phyloP scores from a whole-genome alignment of 2,888 invertebrate species.

The Opisthograptis luteolata region DNA sequence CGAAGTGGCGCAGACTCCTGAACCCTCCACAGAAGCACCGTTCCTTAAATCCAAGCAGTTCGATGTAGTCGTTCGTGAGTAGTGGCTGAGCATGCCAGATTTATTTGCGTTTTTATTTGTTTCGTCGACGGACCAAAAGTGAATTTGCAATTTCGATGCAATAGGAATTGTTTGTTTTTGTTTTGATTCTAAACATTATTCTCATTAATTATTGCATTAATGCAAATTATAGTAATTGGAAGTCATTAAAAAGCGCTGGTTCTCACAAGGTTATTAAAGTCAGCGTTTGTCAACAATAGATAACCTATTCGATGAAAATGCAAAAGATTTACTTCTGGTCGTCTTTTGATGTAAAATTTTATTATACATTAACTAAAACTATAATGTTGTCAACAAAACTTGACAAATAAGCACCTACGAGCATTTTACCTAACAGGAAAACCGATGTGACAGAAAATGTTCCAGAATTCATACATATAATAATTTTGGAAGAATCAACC shows the following conservation, averaged over 20 bases:
- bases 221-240: no score
- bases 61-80: constrained; percentile 80
- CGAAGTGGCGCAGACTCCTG: constrained; percentile 26
- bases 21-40: constrained; percentile 49
- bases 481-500: not conserved
- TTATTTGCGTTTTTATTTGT: constrained; percentile 67
- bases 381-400: no score
- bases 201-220: no score
- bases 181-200: no score
- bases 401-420: no score
- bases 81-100: constrained; percentile 81
- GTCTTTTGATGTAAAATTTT: constrained; percentile 16
- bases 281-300: constrained; percentile 5
- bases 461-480: not conserved
- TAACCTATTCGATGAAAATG: constrained; percentile 6
- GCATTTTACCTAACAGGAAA: no score
- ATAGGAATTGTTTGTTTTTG: not conserved
- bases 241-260: not conserved
- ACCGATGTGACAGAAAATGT: not conserved
- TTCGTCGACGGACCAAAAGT: constrained; percentile 39
- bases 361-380: not conserved
- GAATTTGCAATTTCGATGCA: not conserved
- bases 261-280: constrained; percentile 14
- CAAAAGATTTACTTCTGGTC: constrained; percentile 24
- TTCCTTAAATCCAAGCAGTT: constrained; percentile 56